Base-by-base conservation (phyloP, 2,888 invertebrate species). In the Callosobruchus maculatus region DNA sequence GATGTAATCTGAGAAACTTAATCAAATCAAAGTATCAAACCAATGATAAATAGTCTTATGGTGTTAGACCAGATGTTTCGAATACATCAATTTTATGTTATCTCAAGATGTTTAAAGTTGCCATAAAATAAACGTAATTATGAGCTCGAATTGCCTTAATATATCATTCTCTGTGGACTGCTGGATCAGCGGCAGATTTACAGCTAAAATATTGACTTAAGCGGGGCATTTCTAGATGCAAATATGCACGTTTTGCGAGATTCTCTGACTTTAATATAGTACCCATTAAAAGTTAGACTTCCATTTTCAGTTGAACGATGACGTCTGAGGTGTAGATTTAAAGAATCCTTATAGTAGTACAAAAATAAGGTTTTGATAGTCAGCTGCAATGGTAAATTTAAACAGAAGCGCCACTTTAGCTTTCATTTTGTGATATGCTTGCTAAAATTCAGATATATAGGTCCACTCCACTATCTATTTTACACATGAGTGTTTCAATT, bases 51-150 rank as follows among this genome's bases (percentile, higher is more conserved):
- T 49, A 49, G 49, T 18, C 4, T 49, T 7, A 49, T 49, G 49
- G 49, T 49, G 49, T 49, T 49, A 49, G 49, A 49, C 13, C 78
- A 77, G 75, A 77, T 78, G 78, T 77, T 77, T 74, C 49, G 67
- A 75, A 73, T 73, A 77, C 72, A 73, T 76, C 73, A 76, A 70
- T 77, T 78, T 78, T 77, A 77, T 78, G 73, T 74, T 73, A 69
- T 73, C 73, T 71, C 73, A 20, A 74, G 74, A 71, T 76, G 75
- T 76, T 78, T 78, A 76, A 70, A 72, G 74, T 75, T 74, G 76
- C 72, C 73, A 77, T 78, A 76, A 76, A 78, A 73, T 76, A 31
- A 68, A 74, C 49, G 49, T 49, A 74, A 73, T 74, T 73, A 74
- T 74, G 49, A 49, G 49, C 49, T 49, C 49, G 49, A 49, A 49